Conservation (phyloP, 2,888 invertebrate genomes). For the Endotricha flammealis region DNA sequence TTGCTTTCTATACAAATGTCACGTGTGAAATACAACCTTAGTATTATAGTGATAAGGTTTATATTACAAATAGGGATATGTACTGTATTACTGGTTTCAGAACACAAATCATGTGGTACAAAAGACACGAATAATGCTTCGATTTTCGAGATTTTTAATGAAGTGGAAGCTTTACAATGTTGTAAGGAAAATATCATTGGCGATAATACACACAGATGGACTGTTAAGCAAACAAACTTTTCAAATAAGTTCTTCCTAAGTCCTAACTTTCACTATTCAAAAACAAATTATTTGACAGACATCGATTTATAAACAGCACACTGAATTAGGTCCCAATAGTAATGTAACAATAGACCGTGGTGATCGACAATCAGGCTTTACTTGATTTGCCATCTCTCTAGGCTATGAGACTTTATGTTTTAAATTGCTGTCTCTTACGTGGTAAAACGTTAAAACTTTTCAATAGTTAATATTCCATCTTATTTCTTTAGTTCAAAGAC, state of each 20-base stretch:
- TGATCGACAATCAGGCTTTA: too few relatives aligned
- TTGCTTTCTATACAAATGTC: conserved; percentile 20
- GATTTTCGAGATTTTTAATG: conserved; percentile 71
- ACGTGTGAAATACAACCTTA: conserved; percentile 30
- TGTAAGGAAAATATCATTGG: conserved; percentile 59
- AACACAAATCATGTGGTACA: conserved; percentile 68
- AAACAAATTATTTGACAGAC: neutral
- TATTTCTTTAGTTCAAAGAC: too few relatives aligned
- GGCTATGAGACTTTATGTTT: too few relatives aligned
- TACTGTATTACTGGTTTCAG: conserved; percentile 28
- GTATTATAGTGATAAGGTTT: conserved; percentile 27
- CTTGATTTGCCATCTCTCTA: too few relatives aligned
- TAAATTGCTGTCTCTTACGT: too few relatives aligned
- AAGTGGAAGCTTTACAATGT: conserved; percentile 63
- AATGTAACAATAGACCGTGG: too few relatives aligned
- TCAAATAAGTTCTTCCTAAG: too few relatives aligned
- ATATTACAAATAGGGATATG: conserved; percentile 36
- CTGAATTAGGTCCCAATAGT: too few relatives aligned
- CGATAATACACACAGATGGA: conserved; percentile 35
- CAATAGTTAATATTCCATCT: too few relatives aligned
- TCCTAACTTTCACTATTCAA: too few relatives aligned
- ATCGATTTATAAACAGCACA: too few relatives aligned
- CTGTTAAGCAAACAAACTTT: conserved; percentile 18
- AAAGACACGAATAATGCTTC: conserved; percentile 59
- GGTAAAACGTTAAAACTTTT: too few relatives aligned